A percentile compares a stretch with the other conserved stretches of the same genome.
These are phyloP conservation scores for Ciconia boyciana DNA, from an alignment of 2,113 vertebrate genomes.

Conservation along the genomic window DNA sequence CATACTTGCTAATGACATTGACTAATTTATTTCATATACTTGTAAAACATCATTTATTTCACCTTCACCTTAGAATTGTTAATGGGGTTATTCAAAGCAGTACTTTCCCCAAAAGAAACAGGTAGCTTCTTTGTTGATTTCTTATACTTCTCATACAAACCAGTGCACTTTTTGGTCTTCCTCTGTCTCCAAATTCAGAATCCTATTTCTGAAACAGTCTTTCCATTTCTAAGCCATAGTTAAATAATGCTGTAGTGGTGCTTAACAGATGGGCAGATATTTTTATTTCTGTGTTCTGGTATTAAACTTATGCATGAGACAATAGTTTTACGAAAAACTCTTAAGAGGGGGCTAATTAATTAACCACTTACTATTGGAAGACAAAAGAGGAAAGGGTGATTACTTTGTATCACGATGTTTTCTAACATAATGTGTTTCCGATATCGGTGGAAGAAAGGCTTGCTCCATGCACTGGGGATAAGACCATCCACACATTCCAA, in stretches of 20 bases:
- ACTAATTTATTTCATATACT: background rate
- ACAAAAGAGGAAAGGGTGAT: background rate
- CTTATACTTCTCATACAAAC: background rate
- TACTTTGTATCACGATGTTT: background rate
- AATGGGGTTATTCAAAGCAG: background rate
- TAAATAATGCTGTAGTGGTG: background rate
- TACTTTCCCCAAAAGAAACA: background rate
- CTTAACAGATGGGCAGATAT: background rate
- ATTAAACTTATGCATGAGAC: background rate
- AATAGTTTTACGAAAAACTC: background rate
- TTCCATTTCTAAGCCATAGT: background rate
- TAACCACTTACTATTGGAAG: background rate
- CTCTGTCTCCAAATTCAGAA: background rate
- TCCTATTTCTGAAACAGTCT: background rate
- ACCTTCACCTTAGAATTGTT: background rate
- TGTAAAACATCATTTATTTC: background rate
- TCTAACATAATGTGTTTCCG: background rate
- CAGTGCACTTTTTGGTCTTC: background rate
- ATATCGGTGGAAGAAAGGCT: background rate
- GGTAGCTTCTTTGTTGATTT: background rate
- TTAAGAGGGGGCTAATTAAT: background rate
- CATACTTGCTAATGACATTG: background rate
- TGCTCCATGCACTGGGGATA: background rate
- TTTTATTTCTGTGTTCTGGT: background rate
- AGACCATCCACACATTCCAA: background rate